Base-by-base conservation (phyloP, 2,888 invertebrate genomes). In the Alentia gelatinosa region DNA sequence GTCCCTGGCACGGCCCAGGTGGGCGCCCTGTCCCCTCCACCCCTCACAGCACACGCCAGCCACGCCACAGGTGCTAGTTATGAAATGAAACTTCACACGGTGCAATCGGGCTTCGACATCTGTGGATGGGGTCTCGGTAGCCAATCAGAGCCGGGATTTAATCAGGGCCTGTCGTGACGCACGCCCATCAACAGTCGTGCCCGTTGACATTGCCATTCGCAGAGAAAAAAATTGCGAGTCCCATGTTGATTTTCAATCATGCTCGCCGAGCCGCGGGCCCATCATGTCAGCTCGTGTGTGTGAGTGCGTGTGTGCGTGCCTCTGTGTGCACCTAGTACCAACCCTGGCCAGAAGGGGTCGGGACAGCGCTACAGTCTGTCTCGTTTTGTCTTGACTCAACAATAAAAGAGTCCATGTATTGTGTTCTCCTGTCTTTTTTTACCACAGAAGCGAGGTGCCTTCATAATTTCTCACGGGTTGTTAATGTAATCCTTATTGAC, bases 201-300 rank as follows among this genome's bases (percentile, higher is more conserved):
- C 12, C 4, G 68, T 30, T 68, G 68, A 68, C 68, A 30, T 19
- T 12, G 68, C 12, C 68, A 30, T 56, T 30, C 68, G 68, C n/a
- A 26, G 12, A 12, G n/a, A 12, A 68, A 68, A 68, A 68, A 68
- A 30, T 68, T 56, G 30, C 26, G 12, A 12, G 68, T 68, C 26
- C 68, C 68, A 68, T 68, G 68, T 68, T 68, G 68, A 30, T 4
- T 68, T 68, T 68, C 68, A 68, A 68, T 68, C 68, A 68, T 68
- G 33, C 33, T 30, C 12, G 30, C 23, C 26, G 26, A 68, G 26
- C n/a, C 26, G 68, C 33, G 5, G 33, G 68, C n/a, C 30, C 68
- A 68, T 30, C n/a, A n/a, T n/a, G n/a, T n/a, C n/a, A n/a, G n/a
- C n/a, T n/a, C n/a, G n/a, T n/a, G n/a, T n/a, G n/a, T n/a, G n/a